A percentile compares a stretch with the other conserved stretches of the same genome.
Evolutionary conservation across 2,797 vertebrate genomes (phyloP).

Genomic region (Anniella stebbinsi): DNA sequence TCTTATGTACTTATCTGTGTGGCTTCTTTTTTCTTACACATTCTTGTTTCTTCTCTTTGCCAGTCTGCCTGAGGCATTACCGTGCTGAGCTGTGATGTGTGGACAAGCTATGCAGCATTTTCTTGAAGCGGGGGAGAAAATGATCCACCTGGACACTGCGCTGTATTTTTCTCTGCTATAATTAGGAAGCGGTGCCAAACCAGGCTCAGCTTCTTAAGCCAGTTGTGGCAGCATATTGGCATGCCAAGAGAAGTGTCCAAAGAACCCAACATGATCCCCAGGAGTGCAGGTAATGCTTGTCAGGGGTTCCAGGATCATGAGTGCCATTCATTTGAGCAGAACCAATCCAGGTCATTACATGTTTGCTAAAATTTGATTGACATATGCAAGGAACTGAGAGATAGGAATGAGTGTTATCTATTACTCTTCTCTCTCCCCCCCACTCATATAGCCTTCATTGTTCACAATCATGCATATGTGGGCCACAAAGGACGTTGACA

Average conservation of each 20-base stretch:
- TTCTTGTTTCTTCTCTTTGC: constrained; percentile 35
- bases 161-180: constrained; percentile 12
- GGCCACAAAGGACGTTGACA: too few relatives aligned
- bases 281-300: constrained; percentile 17
- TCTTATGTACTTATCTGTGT: background rate
- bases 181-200: constrained; percentile 48
- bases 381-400: background rate
- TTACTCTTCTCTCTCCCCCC: background rate
- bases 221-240: constrained; percentile 52
- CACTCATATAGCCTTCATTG: too few relatives aligned
- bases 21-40: constrained; percentile 30
- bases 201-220: constrained; percentile 43
- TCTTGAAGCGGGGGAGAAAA: constrained; percentile 19
- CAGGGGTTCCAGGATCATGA: background rate
- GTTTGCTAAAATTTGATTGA: background rate
- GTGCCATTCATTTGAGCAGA: background rate
- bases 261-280: fast-evolving
- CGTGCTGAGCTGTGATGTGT: constrained; percentile 31
- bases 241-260: constrained; percentile 5
- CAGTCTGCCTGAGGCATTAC: background rate
- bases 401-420: background rate
- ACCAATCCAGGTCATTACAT: fast-evolving
- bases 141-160: constrained; percentile 18
- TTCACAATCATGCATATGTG: too few relatives aligned
- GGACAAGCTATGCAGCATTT: constrained; percentile 1